Base-by-base conservation (phyloP, 2,113 vertebrate species). In the Axis porcinus region DNA sequence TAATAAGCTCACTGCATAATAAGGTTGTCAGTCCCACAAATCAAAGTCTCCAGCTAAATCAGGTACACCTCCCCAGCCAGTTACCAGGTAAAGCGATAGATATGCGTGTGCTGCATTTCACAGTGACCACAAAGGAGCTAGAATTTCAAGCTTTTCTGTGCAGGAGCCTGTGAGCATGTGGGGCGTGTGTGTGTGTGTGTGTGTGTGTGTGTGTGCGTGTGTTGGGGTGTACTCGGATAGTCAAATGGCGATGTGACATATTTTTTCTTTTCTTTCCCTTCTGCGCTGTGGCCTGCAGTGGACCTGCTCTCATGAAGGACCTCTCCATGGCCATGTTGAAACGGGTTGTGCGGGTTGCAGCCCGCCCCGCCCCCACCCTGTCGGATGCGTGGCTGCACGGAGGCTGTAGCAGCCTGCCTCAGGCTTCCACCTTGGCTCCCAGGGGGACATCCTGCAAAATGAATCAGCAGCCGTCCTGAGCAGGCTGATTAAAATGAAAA, bases 1-100 rank as follows among this genome's bases (percentile, higher is more conserved):
- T 99, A 99, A 99, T 99, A 99, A 99, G 99, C 99, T 99, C 98
- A 98, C 99, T 99, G 99, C 99, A 99, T 99, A 99, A 99, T 99
- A 99, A 99, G 99, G 99, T 99, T 99, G 99, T 99, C 99, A 99
- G 99, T 99, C 99, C 99, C 99, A 99, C 99, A 99, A 99, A 99
- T 99, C 99, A 99, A 99, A 99, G 99, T 99, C 99, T 99, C 98
- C 98, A 95, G 98, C 98, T 99, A 98, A 99, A 99, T 98, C 99
- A 99, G 99, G 98, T 99, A 98, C 96, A 98, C 98, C 99, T 99
- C 99, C 99, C 99, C 99, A 96, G 95, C 98, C 98, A 98, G 97
- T 98, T 97, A 98, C 98, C 98, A 98, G 98, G 98, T 98, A 98
- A 98, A 98, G 94, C 98, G 97, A 97, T 89, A 23, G 87, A 5